Evolutionary conservation across 2,113 vertebrate species (phyloP).

Genomic region (Spea bombifrons): DNA sequence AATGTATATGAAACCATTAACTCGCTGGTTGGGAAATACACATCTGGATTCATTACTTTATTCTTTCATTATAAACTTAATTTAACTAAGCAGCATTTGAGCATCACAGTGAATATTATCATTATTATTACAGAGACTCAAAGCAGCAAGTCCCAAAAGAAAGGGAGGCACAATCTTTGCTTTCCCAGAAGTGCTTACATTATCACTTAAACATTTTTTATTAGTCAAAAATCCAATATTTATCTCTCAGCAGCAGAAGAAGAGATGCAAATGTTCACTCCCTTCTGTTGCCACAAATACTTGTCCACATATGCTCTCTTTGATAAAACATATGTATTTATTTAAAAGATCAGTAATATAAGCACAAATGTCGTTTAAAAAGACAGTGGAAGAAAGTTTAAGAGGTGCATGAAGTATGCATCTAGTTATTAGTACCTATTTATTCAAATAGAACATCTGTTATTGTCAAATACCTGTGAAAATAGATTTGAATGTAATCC

Average conservation of each 20-base stretch:
- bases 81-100: no score
- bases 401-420: not conserved
- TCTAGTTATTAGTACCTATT: slow-evolving; percentile 14
- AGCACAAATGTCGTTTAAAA: slow-evolving; percentile 6
- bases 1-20: no score
- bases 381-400: not conserved
- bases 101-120: no score
- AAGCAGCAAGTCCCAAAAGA: not conserved
- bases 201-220: slow-evolving; percentile 1
- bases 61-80: no score
- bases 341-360: not conserved
- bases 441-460: slow-evolving; percentile 24
- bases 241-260: slow-evolving; percentile 1
- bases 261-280: slow-evolving; percentile 22
- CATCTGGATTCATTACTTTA: no score
- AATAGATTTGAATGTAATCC: slow-evolving; percentile 16
- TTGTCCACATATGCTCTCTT: not conserved
- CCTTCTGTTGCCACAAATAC: slow-evolving; percentile 3
- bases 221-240: slow-evolving; percentile 15
- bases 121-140: not conserved
- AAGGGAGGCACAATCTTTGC: not conserved
- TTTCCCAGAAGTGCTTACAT: slow-evolving; percentile 8
- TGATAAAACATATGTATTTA: slow-evolving; percentile 20
- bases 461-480: slow-evolving; percentile 14
- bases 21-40: no score